A percentile compares a stretch with the other conserved stretches of the same genome.
phyloP scores from a whole-genome alignment of 2,888 invertebrate species.

The Danaus chrysippus region DNA sequence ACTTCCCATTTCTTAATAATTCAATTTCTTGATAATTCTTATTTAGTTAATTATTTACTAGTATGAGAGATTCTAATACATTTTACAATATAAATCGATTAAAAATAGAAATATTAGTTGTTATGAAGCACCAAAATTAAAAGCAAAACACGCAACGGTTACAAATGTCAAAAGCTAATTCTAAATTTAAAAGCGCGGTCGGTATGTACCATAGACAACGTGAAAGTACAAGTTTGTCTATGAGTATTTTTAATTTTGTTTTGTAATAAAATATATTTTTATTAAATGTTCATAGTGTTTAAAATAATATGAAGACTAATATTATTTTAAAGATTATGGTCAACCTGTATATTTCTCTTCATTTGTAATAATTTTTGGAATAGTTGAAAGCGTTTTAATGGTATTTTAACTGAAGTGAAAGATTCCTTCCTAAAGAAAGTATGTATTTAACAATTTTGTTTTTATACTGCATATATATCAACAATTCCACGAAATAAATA shows the following conservation, averaged over 20 bases:
- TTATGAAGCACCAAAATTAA: constrained; percentile 19
- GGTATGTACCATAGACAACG: not conserved
- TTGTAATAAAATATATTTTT: too few relatives aligned
- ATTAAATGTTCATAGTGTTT: too few relatives aligned
- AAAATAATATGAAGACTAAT: too few relatives aligned
- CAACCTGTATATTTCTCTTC: too few relatives aligned
- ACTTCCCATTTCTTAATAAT: constrained; percentile 54
- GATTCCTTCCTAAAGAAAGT: too few relatives aligned
- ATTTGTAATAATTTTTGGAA: too few relatives aligned
- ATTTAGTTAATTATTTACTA: not conserved
- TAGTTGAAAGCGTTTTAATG: too few relatives aligned
- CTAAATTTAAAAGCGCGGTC: constrained; percentile 49
- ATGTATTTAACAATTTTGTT: too few relatives aligned
- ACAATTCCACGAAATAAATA: too few relatives aligned
- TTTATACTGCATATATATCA: too few relatives aligned
- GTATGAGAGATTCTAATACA: constrained; percentile 9
- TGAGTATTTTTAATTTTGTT: not conserved
- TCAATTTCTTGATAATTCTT: constrained; percentile 1
- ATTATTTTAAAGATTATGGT: too few relatives aligned
- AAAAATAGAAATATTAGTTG: constrained; percentile 10
- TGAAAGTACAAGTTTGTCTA: constrained; percentile 8
- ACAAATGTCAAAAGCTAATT: constrained; percentile 52
- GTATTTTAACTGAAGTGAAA: too few relatives aligned
- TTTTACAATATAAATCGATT: constrained; percentile 11
- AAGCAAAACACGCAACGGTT: constrained; percentile 62